phyloP scores from a whole-genome alignment of 2,113 vertebrate species.

The Struthidea cinerea region DNA sequence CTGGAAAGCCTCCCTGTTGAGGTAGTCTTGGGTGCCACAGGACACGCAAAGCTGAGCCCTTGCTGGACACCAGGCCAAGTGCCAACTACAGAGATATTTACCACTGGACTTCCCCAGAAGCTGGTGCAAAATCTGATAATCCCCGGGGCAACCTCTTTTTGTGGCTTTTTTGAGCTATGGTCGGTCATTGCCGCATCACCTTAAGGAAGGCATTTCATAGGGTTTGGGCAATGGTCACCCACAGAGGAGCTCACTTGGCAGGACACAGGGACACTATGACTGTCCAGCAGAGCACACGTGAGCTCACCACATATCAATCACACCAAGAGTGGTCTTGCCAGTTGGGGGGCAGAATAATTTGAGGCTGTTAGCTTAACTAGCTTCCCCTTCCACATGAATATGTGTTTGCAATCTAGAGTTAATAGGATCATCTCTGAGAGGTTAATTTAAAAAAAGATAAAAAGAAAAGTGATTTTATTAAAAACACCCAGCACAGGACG shows the following conservation, averaged over 20 bases:
- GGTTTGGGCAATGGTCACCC: background rate
- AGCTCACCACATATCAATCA: background rate
- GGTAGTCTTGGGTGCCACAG: fast-evolving
- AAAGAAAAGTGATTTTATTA: background rate
- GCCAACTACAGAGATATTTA: background rate
- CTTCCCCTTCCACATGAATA: background rate
- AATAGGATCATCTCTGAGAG: background rate
- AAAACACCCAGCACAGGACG: background rate
- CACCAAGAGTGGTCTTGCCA: background rate
- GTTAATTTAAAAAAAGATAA: background rate
- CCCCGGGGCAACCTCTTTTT: background rate
- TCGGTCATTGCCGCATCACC: background rate
- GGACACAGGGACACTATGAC: background rate
- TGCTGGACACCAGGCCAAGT: background rate
- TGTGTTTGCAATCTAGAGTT: background rate
- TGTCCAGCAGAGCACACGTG: background rate
- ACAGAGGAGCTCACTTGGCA: background rate
- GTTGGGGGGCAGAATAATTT: background rate
- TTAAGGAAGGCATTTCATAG: background rate
- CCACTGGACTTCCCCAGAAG: background rate
- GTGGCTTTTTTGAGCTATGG: background rate
- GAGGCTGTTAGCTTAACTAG: background rate
- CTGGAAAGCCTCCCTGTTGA: background rate
- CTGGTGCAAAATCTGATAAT: background rate
- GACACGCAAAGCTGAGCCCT: background rate